Conservation (phyloP, 2,113 vertebrate genomes). For the Campylomormyrus numenius region DNA sequence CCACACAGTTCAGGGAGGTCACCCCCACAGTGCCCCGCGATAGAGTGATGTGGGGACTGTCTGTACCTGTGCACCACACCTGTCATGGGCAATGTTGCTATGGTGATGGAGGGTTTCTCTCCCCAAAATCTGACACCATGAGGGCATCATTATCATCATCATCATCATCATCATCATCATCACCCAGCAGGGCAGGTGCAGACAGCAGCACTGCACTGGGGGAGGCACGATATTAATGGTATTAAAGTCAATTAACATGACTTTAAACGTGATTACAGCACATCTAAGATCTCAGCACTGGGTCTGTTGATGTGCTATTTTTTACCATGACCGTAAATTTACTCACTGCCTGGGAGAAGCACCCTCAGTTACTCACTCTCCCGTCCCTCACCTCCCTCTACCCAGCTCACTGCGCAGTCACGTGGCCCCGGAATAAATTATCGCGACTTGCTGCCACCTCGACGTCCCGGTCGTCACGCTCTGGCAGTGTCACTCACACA, state of each 20-base stretch:
- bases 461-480: background rate
- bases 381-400: background rate
- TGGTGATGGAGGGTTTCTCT: background rate
- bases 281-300: background rate
- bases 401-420: background rate
- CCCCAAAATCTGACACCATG: background rate
- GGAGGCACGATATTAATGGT: background rate
- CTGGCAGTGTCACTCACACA: background rate
- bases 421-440: background rate
- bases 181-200: background rate
- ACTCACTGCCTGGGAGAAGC: background rate
- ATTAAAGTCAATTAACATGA: background rate
- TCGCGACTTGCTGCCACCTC: background rate
- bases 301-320: background rate
- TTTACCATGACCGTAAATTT: background rate
- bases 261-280: background rate
- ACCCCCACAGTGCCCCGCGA: conserved; percentile 17
- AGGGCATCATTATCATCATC: background rate
- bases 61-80: conserved; percentile 59
- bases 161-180: background rate
- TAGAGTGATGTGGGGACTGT: conserved; percentile 46
- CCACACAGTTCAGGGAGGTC: background rate
- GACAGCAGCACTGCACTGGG: background rate
- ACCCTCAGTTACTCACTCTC: background rate
- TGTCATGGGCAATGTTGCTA: conserved; percentile 65